These are phyloP conservation scores for Thinocorus orbignyianus DNA, from an alignment of 2,113 vertebrate genomes.

Conservation along the genomic window DNA sequence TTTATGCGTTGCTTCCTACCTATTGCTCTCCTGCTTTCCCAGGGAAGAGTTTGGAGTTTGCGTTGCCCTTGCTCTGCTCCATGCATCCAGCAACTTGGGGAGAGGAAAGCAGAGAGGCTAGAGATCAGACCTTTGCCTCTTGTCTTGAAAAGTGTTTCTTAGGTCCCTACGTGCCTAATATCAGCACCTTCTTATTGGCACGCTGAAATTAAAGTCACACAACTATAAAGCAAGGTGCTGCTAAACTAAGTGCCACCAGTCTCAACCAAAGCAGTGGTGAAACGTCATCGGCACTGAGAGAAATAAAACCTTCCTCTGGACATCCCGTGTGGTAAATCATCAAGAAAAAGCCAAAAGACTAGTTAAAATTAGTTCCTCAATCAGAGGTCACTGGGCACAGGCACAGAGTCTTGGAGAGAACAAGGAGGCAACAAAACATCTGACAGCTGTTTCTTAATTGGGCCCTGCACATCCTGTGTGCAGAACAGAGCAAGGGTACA, in stretches of 20 bases:
- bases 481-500: neutral
- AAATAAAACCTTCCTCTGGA: neutral
- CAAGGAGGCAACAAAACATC: conserved; percentile 1
- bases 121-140: neutral
- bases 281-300: neutral
- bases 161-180: neutral
- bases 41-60: neutral
- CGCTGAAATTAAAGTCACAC: neutral
- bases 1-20: neutral
- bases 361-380: neutral
- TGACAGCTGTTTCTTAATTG: neutral
- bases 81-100: neutral
- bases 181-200: neutral
- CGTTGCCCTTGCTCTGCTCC: neutral
- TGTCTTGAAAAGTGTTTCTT: neutral
- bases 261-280: neutral
- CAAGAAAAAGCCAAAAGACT: neutral
- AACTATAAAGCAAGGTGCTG: neutral
- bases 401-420: neutral
- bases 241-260: neutral
- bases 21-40: neutral
- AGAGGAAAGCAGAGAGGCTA: neutral
- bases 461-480: neutral
- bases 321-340: neutral
- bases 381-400: conserved; percentile 11